Evolutionary conservation across 1,140 invertebrate genomes (phyloP).

Genomic region (Penaeus vannamei): DNA sequence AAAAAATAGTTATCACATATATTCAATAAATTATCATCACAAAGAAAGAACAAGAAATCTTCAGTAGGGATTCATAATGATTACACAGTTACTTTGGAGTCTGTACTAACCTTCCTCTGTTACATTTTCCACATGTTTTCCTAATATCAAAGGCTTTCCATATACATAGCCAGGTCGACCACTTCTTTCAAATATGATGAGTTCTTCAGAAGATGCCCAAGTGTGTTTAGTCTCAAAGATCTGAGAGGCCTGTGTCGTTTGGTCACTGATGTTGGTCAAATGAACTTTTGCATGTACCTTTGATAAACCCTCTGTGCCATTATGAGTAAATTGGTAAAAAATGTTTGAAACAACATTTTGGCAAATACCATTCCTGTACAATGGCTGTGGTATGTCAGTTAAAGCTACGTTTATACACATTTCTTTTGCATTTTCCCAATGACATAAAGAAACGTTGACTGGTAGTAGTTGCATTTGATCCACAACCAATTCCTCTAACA

Average conservation of each 20-base stretch:
- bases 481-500: too few species aligned
- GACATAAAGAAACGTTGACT: too few species aligned
- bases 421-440: conserved; percentile 12
- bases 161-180: conserved; percentile 57
- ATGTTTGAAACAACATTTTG: not conserved
- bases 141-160: conserved; percentile 58
- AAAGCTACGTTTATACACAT: conserved; percentile 1
- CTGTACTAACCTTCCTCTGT: conserved; percentile 59
- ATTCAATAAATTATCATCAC: not conserved
- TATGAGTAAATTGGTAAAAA: conserved; percentile 42
- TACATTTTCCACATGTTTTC: conserved; percentile 39
- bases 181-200: conserved; percentile 45
- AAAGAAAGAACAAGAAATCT: not conserved
- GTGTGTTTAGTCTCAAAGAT: conserved; percentile 37
- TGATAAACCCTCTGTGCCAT: conserved; percentile 44
- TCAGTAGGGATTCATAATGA: not conserved
- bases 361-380: conserved; percentile 22
- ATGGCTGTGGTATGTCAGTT: conserved; percentile 17
- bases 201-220: conserved; percentile 34
- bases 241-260: conserved; percentile 22
- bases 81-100: not conserved
- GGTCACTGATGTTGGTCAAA: not conserved
- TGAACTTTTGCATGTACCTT: conserved; percentile 36
- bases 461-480: too few species aligned
- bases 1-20: not conserved